These are phyloP conservation scores for Ophonus ardosiacus DNA, from an alignment of 2,888 invertebrate species.

Conservation along the genomic window DNA sequence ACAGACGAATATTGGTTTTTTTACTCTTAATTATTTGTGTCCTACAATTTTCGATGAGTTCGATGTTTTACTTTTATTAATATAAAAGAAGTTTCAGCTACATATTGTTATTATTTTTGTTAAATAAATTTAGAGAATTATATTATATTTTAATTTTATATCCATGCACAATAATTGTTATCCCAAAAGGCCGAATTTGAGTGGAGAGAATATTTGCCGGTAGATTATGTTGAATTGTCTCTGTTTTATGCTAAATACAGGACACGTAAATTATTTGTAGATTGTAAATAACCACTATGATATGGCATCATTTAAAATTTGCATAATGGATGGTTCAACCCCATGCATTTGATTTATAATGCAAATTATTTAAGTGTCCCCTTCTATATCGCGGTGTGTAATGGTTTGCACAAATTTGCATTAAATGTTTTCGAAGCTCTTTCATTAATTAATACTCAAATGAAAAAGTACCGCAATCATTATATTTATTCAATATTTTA, in stretches of 20 bases:
- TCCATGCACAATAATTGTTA: not conserved
- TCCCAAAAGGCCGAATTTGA: not conserved
- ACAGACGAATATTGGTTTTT: too few species aligned
- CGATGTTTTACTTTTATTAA: too few species aligned
- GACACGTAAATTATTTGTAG: conserved; percentile 11
- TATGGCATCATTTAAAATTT: conserved; percentile 16
- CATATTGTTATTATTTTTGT: too few species aligned
- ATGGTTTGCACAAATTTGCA: conserved; percentile 29
- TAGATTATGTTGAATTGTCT: not conserved
- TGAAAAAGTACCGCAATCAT: conserved; percentile 1
- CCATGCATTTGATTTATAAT: conserved; percentile 32
- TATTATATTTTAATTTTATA: not conserved
- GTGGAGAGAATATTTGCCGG: not conserved
- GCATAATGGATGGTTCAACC: conserved; percentile 46
- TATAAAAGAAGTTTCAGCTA: too few species aligned
- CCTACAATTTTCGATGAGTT: too few species aligned
- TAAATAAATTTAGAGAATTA: too few species aligned
- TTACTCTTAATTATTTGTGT: too few species aligned
- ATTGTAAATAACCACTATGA: conserved; percentile 14
- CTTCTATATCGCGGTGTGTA: not conserved
- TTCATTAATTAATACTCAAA: not conserved
- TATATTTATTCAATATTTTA: not conserved
- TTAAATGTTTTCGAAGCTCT: not conserved
- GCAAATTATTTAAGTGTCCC: conserved; percentile 36
- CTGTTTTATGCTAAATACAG: conserved; percentile 12